Percentiles rank a stretch among this genome's conserved stretches.
These are phyloP conservation scores for Acinonyx jubatus DNA, from an alignment of 2,113 vertebrate genomes.

Conservation along the genomic window DNA sequence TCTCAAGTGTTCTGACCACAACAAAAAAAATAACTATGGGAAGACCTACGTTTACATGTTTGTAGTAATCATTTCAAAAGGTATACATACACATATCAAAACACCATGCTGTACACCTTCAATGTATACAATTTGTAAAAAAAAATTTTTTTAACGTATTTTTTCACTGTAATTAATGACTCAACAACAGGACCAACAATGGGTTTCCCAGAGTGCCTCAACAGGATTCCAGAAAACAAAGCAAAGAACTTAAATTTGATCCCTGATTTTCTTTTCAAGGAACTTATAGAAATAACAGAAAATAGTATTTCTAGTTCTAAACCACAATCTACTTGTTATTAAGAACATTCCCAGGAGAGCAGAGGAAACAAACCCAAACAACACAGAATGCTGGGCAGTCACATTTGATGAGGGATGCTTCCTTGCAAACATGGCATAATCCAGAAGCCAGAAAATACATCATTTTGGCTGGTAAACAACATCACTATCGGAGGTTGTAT, in stretches of 20 bases:
- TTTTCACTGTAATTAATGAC: background rate
- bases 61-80: background rate
- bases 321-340: background rate
- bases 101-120: background rate
- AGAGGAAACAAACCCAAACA: background rate
- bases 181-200: background rate
- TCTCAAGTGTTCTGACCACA: background rate
- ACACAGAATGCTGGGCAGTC: background rate
- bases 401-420: background rate
- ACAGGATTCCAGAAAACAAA: background rate
- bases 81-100: background rate
- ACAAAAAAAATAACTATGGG: background rate
- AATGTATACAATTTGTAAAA: background rate
- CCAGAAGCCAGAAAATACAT: slow-evolving; percentile 12
- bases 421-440: background rate
- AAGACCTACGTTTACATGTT: background rate
- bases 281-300: background rate
- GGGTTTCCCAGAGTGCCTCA: background rate
- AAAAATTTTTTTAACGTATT: background rate
- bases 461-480: slow-evolving; percentile 24
- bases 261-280: background rate
- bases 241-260: background rate
- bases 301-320: background rate
- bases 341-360: background rate
- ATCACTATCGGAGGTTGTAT: background rate